These are phyloP conservation scores for Emesis furor DNA, from an alignment of 2,888 invertebrate genomes.

Conservation along the genomic window DNA sequence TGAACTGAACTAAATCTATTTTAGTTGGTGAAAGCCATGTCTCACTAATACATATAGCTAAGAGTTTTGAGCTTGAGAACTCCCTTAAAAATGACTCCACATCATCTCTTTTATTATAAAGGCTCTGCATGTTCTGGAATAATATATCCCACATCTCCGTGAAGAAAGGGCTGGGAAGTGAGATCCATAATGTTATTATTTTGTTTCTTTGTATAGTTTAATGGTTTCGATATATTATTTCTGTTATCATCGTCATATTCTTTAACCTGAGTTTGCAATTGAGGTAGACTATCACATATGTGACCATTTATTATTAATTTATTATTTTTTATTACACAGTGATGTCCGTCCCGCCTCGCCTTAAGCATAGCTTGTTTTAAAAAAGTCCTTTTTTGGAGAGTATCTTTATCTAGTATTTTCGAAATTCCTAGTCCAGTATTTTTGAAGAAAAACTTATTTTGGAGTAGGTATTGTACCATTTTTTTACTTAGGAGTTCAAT, in stretches of 20 bases:
- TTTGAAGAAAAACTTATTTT: not conserved
- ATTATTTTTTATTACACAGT: not conserved
- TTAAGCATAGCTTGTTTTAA: not conserved
- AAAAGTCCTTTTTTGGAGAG: not conserved
- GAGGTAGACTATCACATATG: not conserved
- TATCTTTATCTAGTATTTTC: not conserved
- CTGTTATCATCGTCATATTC: not conserved
- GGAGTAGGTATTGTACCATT: not conserved
- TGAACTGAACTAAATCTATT: not conserved
- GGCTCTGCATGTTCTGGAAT: conserved; percentile 10
- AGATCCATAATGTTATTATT: not conserved
- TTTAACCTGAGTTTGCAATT: not conserved
- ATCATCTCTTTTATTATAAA: not conserved
- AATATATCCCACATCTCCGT: not conserved
- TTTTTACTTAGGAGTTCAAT: not conserved
- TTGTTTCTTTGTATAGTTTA: not conserved
- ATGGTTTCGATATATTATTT: not conserved
- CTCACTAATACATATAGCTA: not conserved
- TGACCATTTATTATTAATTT: not conserved
- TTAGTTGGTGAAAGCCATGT: not conserved
- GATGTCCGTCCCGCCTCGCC: not conserved
- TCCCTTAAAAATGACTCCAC: not conserved
- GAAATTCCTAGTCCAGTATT: not conserved
- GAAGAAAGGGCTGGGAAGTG: not conserved
- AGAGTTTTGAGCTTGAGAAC: not conserved